phyloP scores from a whole-genome alignment of 2,797 vertebrate genomes.

The Scolopax rusticola region DNA sequence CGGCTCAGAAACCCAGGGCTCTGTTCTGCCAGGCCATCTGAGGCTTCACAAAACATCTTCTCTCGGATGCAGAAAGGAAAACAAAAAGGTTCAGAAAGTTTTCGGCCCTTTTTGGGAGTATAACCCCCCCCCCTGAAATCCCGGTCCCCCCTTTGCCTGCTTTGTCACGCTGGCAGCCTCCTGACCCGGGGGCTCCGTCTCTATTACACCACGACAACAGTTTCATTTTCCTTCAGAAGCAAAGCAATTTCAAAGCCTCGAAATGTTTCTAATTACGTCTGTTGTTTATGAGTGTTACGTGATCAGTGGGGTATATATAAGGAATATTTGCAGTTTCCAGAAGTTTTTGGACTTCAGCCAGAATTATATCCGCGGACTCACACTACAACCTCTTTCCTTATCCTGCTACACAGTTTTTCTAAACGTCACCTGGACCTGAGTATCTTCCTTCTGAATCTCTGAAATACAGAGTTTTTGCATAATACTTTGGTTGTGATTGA shows the following conservation, averaged over 20 bases:
- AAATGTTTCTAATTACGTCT: conserved; percentile 48
- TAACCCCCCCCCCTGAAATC: background rate
- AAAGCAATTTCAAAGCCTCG: conserved; percentile 50
- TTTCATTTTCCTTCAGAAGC: conserved; percentile 50
- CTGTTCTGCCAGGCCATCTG: background rate
- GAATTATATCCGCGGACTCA: background rate
- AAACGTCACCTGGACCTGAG: background rate
- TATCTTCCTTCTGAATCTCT: background rate
- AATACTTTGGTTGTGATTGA: background rate
- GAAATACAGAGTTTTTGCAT: background rate
- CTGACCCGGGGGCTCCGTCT: background rate
- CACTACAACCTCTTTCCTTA: background rate
- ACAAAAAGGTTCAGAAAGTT: background rate
- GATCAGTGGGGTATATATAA: conserved; percentile 1
- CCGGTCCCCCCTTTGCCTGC: background rate
- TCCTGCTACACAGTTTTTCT: background rate
- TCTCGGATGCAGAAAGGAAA: background rate
- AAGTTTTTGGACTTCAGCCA: conserved; percentile 28
- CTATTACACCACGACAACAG: conserved; percentile 9
- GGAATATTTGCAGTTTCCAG: conserved; percentile 32
- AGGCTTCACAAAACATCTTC: background rate
- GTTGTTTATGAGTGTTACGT: conserved; percentile 52
- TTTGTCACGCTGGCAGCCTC: background rate
- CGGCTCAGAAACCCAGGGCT: background rate
- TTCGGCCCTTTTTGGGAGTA: background rate